Percentiles rank a stretch among this genome's conserved stretches.
Evolutionary conservation across 2,113 vertebrate species (phyloP).

Genomic region (Hippoglossus stenolepis): DNA sequence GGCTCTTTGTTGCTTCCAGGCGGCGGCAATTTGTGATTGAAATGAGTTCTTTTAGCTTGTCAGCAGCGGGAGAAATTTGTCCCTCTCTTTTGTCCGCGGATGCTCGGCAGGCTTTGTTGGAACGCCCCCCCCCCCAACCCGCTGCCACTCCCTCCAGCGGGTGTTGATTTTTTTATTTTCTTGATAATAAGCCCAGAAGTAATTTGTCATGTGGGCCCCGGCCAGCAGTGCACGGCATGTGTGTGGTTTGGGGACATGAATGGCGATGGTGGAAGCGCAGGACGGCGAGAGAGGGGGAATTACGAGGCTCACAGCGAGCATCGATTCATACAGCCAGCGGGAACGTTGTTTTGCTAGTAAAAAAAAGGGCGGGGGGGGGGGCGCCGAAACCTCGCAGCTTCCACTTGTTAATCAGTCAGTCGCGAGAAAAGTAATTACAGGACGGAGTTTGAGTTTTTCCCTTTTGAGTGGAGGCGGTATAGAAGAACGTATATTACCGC

Average conservation of each 20-base stretch:
- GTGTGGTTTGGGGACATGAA: slow-evolving; percentile 61
- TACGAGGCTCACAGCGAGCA: slow-evolving; percentile 67
- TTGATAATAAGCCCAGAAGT: slow-evolving; percentile 78
- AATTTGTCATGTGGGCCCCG: slow-evolving; percentile 73
- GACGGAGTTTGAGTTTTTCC: slow-evolving; percentile 32
- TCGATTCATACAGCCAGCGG: slow-evolving; percentile 77
- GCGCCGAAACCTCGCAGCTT: slow-evolving; percentile 26
- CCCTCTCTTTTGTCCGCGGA: slow-evolving; percentile 61
- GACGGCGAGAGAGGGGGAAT: slow-evolving; percentile 36
- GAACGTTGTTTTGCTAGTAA: slow-evolving; percentile 62
- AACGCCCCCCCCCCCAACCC: not conserved
- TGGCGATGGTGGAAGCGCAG: slow-evolving; percentile 62
- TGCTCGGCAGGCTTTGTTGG: slow-evolving; percentile 52
- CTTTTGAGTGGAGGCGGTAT: not conserved
- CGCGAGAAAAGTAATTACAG: slow-evolving; percentile 34
- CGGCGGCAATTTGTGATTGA: slow-evolving; percentile 58
- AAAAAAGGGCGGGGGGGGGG: not conserved
- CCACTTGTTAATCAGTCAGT: slow-evolving; percentile 52
- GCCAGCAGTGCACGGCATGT: slow-evolving; percentile 67
- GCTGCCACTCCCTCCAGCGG: slow-evolving; percentile 61
- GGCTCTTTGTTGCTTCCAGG: slow-evolving; percentile 32
- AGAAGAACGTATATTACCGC: too few relatives aligned
- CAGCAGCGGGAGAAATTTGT: slow-evolving; percentile 52
- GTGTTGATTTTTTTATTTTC: slow-evolving; percentile 54
- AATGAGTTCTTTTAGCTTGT: slow-evolving; percentile 52